Percentiles rank a stretch among this genome's conserved stretches.
These are phyloP conservation scores for Cossypha niveicapilla DNA, from an alignment of 2,797 vertebrate species.

Conservation along the genomic window DNA sequence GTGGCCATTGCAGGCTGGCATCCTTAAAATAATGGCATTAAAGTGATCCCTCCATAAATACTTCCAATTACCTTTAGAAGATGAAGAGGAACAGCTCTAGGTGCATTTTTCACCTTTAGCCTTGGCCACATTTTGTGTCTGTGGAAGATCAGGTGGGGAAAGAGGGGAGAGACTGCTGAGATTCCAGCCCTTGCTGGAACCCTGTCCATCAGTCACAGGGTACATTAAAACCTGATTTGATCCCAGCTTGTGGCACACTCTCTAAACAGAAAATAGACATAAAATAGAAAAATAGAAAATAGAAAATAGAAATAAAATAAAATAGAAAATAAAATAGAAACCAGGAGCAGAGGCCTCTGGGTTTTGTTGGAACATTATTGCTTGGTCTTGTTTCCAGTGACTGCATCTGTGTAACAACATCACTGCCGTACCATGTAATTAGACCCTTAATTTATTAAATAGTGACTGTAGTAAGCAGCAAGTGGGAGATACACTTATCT, in stretches of 20 bases:
- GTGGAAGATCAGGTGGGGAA: neutral
- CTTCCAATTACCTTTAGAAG: neutral
- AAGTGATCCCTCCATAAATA: neutral
- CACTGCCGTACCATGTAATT: slow-evolving; percentile 56
- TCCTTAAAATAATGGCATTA: neutral
- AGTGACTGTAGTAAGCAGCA: slow-evolving; percentile 1
- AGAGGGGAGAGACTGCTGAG: neutral
- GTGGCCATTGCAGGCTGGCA: neutral
- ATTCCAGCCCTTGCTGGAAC: neutral
- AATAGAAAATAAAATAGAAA: neutral
- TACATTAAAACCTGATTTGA: neutral
- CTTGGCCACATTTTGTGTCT: neutral
- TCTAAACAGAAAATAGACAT: neutral
- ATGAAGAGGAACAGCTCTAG: neutral
- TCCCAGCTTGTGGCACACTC: neutral
- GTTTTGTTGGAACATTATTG: slow-evolving; percentile 45
- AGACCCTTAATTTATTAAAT: slow-evolving; percentile 63
- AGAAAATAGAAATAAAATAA: no score
- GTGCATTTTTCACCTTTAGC: neutral
- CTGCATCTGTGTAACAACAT: slow-evolving; percentile 57
- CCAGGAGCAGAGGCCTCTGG: slow-evolving; percentile 23
- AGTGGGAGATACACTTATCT: slow-evolving; percentile 30
- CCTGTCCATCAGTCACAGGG: neutral
- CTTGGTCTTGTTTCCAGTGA: slow-evolving; percentile 43
- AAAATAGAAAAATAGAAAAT: no score